phyloP scores from a whole-genome alignment of 2,797 vertebrate genomes.

The Eulemur coronatus region DNA sequence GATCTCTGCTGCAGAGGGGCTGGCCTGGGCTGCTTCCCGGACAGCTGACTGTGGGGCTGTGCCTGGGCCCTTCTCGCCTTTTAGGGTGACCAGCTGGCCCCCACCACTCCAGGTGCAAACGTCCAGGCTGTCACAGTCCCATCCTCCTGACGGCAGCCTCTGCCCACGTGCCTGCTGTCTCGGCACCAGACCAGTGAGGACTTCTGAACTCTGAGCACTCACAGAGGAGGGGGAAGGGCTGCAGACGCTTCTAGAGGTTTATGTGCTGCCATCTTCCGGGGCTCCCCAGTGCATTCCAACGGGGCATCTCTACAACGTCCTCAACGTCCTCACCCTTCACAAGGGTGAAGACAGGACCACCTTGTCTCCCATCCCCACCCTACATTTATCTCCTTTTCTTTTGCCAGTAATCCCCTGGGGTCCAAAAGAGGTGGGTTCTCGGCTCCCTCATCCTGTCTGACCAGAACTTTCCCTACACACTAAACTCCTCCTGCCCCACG shows the following conservation, averaged over 20 bases:
- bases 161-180: not conserved
- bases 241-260: not conserved
- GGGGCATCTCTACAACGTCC: not conserved
- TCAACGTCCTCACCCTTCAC: not conserved
- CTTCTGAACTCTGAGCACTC: not conserved
- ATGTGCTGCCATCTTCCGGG: not conserved
- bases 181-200: not conserved
- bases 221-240: not conserved
- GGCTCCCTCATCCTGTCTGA: not conserved
- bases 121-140: not conserved
- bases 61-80: not conserved
- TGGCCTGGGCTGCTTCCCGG: not conserved
- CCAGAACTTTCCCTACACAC: not conserved
- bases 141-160: not conserved
- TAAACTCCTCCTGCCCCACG: not conserved
- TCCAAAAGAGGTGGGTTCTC: not conserved
- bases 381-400: not conserved
- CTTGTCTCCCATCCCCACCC: not conserved
- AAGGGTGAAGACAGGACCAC: not conserved
- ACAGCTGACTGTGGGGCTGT: not conserved
- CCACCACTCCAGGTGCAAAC: rapidly evolving
- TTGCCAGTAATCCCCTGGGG: not conserved
- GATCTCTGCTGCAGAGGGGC: not conserved
- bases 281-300: not conserved
- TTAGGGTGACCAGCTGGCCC: not conserved